Conservation (phyloP, 35 echinoderm and acorn worm genomes). For the Ophioderma brevispina region DNA sequence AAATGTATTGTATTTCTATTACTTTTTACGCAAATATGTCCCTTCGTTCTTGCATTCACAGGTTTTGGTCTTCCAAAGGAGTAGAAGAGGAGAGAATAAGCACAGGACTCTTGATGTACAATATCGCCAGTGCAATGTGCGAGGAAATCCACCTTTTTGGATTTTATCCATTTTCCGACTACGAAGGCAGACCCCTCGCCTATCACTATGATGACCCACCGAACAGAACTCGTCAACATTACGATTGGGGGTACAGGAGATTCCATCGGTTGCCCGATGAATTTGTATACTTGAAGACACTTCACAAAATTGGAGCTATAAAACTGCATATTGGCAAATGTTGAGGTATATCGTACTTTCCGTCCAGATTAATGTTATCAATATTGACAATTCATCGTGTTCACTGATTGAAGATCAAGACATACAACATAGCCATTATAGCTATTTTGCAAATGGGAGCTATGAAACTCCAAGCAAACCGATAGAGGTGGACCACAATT, state of each 20-base stretch:
- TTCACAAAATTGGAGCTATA: slow-evolving; percentile 70
- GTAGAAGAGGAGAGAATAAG: slow-evolving; percentile 90
- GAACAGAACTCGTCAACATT: slow-evolving; percentile 55
- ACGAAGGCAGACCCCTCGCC: slow-evolving; percentile 60
- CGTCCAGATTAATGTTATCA: too few relatives aligned
- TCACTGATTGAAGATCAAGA: too few relatives aligned
- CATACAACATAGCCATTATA: too few relatives aligned
- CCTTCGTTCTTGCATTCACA: slow-evolving; percentile 28
- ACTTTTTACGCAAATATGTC: too few relatives aligned
- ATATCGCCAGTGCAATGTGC: slow-evolving; percentile 80
- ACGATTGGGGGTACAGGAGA: slow-evolving; percentile 60
- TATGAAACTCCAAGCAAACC: too few relatives aligned
- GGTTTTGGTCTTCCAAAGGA: slow-evolving; percentile 87
- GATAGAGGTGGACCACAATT: too few relatives aligned
- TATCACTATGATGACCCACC: slow-evolving; percentile 87
- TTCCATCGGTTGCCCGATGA: slow-evolving; percentile 89
- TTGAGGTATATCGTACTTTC: too few relatives aligned
- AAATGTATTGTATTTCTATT: too few relatives aligned
- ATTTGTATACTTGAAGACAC: slow-evolving; percentile 90
- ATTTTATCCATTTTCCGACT: slow-evolving; percentile 94
- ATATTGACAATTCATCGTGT: too few relatives aligned
- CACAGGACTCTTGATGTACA: slow-evolving; percentile 96
- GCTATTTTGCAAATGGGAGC: too few relatives aligned
- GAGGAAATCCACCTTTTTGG: slow-evolving; percentile 88
- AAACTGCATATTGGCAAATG: slow-evolving; percentile 83